Conservation (phyloP, 2,797 vertebrate genomes). For the Malacoraja senta region DNA sequence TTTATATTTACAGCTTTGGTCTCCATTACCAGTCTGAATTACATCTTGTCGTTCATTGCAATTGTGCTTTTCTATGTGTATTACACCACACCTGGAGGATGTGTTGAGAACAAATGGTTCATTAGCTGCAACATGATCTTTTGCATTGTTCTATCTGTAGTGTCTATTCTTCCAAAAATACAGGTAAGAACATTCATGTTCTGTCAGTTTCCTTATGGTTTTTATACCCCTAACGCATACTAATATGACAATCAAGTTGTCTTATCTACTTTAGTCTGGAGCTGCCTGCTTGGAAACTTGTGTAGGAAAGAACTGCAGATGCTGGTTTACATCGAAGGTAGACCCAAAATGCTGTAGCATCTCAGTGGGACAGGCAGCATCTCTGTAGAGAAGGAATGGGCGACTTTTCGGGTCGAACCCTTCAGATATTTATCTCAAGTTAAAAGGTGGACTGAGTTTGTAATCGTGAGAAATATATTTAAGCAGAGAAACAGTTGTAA, state of each 20-base stretch:
- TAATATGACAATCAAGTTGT: background rate
- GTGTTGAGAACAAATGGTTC: slow-evolving; percentile 81
- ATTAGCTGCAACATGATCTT: slow-evolving; percentile 77
- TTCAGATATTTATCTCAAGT: background rate
- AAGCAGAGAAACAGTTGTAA: background rate
- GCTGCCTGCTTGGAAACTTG: background rate
- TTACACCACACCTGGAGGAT: slow-evolving; percentile 72
- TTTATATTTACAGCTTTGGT: slow-evolving; percentile 62
- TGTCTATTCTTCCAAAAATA: slow-evolving; percentile 76
- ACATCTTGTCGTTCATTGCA: slow-evolving; percentile 60
- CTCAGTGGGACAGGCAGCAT: too few species aligned
- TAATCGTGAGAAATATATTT: background rate
- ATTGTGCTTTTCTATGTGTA: slow-evolving; percentile 65
- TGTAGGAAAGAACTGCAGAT: too few species aligned
- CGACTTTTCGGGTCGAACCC: too few species aligned
- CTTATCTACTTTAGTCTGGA: background rate
- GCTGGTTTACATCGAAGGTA: too few species aligned
- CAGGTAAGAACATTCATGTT: slow-evolving; percentile 62
- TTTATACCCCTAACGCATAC: background rate
- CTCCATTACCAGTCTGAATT: slow-evolving; percentile 64
- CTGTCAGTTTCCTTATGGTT: background rate
- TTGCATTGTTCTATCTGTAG: slow-evolving; percentile 67
- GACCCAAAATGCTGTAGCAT: too few species aligned
- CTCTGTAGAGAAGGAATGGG: too few species aligned
- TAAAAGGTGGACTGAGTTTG: background rate